Base-by-base conservation (phyloP, 2,888 invertebrate species). In the Boloria euphrosyne region DNA sequence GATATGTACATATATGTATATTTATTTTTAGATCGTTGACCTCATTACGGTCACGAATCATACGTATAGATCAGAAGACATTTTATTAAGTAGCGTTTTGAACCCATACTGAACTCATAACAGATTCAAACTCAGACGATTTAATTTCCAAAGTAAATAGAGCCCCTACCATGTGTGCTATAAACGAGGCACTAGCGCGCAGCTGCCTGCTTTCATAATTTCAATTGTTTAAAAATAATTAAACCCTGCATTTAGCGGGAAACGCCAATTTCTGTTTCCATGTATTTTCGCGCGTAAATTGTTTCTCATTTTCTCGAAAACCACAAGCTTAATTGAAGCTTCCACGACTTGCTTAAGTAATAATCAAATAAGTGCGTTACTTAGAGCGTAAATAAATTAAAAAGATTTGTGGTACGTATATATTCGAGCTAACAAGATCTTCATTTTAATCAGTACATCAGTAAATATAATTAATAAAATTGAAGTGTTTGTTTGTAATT, bases 181-280 rank as follows among this genome's bases (percentile, higher is more conserved):
- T 57, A 68, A 66, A 69, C 65, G 57, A 59, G 60, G 55, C 49
- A 44, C 57, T 67, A 50, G 43, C 22, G 54, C 65, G 55, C 67
- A 67, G 67, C 60, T 67, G 60, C 46, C 54, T 57, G 46, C 57
- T 18, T 67, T 67, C 60, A 61, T 67, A 67, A 60, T 61, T 65
- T 55, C 50, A 54, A 65, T 61, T 54, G 60, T 55, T 61, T 65
- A 49, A 54, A 65, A 65, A 61, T 61, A 65, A 65, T 55, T 61
- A 61, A 50, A 61, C 49, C 14, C 38, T 31, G 31, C 59, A 38
- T 14, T 59, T 7, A 49, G 59, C 49, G 49, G 31, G 13, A 49
- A 47, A 59, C 49, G 38, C 59, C 49, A 59, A 50, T 59, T 59
- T 49, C 49, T 59, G 49, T 27, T 49, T 49, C 59, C 27, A 49